Evolutionary conservation across 2,797 vertebrate species (phyloP).

Genomic region (Micrastur ruficollis): DNA sequence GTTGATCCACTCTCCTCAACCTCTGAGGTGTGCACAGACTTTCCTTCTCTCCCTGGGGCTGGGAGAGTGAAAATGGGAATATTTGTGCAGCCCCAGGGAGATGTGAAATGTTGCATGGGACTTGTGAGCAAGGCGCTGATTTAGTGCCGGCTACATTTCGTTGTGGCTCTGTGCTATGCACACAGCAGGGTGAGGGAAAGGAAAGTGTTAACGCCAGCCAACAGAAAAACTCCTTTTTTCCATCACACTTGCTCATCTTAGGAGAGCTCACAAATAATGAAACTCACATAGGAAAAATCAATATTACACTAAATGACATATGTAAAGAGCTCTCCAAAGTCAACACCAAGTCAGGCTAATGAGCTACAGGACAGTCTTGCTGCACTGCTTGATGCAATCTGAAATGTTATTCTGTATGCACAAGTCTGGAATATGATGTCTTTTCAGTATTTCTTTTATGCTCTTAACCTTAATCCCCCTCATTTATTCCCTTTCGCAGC

Average conservation of each 20-base stretch:
- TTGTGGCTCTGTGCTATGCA: not conserved
- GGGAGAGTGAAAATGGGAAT: not conserved
- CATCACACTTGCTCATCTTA: not conserved
- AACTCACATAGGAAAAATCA: constrained; percentile 26
- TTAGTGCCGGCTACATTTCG: not conserved
- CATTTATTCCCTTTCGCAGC: not conserved
- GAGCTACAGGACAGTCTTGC: not conserved
- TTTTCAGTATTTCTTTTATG: not conserved
- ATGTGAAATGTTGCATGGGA: not conserved
- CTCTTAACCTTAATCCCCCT: not conserved
- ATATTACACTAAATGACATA: constrained; percentile 25
- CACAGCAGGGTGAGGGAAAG: not conserved
- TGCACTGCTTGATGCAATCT: not conserved
- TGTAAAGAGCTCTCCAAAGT: not conserved
- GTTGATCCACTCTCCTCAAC: accelerated
- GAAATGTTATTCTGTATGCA: not conserved
- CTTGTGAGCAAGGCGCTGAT: not conserved
- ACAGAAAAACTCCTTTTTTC: not conserved
- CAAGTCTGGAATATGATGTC: not conserved
- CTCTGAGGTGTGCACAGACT: not conserved
- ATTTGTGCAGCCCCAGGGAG: not conserved
- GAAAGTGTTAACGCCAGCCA: not conserved
- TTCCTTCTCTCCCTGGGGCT: not conserved
- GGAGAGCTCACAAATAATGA: not conserved
- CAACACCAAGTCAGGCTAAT: not conserved